Conservation (phyloP, 2,113 vertebrate genomes). For the Periophthalmus modestus region DNA sequence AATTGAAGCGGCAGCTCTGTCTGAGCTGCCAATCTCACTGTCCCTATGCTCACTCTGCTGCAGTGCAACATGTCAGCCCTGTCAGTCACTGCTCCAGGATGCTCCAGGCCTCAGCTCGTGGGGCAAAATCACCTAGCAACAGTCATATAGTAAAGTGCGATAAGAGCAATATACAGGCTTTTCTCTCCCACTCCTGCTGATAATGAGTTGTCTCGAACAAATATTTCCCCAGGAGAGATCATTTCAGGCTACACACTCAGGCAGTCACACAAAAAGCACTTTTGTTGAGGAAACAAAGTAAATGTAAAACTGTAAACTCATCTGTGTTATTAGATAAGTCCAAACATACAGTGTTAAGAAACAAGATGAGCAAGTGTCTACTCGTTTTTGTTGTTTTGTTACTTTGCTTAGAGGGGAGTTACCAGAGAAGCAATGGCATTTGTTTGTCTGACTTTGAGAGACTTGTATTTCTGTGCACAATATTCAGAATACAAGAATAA, state of each 20-base stretch:
- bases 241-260: background rate
- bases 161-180: background rate
- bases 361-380: background rate
- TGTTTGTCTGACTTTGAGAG: background rate
- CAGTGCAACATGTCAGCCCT: slow-evolving; percentile 8
- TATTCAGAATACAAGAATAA: background rate
- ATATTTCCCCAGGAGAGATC: background rate
- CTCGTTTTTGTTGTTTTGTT: slow-evolving; percentile 21
- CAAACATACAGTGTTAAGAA: background rate
- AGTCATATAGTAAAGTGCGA: slow-evolving; percentile 29
- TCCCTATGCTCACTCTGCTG: background rate
- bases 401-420: slow-evolving; percentile 42
- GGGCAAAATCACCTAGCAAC: slow-evolving; percentile 31
- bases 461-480: background rate
- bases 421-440: background rate
- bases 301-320: background rate
- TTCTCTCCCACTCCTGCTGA: slow-evolving; percentile 7
- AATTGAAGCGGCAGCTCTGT: slow-evolving; percentile 29
- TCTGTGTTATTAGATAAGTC: background rate
- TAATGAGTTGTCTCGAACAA: background rate
- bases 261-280: background rate
- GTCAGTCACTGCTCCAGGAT: slow-evolving; percentile 21
- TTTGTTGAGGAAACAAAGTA: background rate
- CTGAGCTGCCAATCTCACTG: slow-evolving; percentile 29
- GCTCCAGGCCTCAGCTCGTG: slow-evolving; percentile 21